Evolutionary conservation across 1,140 invertebrate genomes (phyloP).

Genomic region (Penaeus japonicus): DNA sequence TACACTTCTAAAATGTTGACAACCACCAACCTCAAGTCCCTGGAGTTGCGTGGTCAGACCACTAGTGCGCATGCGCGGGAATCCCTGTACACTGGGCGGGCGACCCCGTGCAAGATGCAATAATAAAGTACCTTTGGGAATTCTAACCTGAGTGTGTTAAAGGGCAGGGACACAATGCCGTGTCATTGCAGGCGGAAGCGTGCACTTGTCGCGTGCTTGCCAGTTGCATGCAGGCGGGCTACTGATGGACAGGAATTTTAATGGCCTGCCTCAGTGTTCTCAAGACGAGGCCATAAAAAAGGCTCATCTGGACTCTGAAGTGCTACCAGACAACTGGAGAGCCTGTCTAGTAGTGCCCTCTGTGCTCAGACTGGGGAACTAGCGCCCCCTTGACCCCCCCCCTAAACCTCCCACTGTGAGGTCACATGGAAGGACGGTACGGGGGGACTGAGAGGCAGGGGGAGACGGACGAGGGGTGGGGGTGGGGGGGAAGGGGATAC

Average conservation of each 20-base stretch:
- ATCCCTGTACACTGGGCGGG: not conserved
- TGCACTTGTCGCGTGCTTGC: not conserved
- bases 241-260: conserved; percentile 1
- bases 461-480: not conserved
- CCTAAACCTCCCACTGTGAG: not conserved
- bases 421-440: not conserved
- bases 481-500: not conserved
- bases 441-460: not conserved
- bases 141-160: not conserved
- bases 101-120: conserved; percentile 11
- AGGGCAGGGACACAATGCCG: too few species aligned
- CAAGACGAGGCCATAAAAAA: not conserved
- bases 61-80: conserved; percentile 29
- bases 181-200: not conserved
- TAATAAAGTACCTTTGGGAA: not conserved
- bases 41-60: not conserved
- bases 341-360: not conserved
- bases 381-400: not conserved
- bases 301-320: not conserved
- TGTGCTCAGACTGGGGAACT: conserved; percentile 2
- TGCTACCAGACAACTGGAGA: not conserved
- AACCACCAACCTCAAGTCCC: not conserved
- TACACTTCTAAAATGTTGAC: conserved; percentile 18
- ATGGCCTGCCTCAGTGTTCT: not conserved
- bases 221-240: not conserved